These are phyloP conservation scores for Tortrix viridana DNA, from an alignment of 2,888 invertebrate genomes.

Conservation along the genomic window DNA sequence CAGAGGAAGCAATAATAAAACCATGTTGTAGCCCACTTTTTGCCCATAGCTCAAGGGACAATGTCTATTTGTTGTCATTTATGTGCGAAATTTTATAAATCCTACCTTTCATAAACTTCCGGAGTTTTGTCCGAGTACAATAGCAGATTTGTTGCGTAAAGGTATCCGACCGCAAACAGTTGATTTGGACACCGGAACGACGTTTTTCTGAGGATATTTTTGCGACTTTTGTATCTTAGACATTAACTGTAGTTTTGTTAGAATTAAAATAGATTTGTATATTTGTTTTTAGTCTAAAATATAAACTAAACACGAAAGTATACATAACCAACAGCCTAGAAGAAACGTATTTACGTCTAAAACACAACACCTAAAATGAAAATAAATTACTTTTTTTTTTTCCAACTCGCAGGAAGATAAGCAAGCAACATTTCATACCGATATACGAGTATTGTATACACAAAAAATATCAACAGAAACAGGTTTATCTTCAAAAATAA, in stretches of 20 bases:
- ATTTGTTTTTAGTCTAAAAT: not conserved
- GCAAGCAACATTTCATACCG: not conserved
- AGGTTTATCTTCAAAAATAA: slow-evolving; percentile 8
- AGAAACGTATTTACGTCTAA: no score
- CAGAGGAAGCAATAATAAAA: slow-evolving; percentile 25
- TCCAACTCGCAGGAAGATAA: no score
- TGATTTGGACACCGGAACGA: slow-evolving; percentile 35
- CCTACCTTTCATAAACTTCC: slow-evolving; percentile 67
- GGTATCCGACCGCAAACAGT: slow-evolving; percentile 64
- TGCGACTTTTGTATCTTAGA: slow-evolving; percentile 3
- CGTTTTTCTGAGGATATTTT: slow-evolving; percentile 17
- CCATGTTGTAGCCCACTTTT: slow-evolving; percentile 34
- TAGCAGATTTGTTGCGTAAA: slow-evolving; percentile 56
- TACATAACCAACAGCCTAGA: no score
- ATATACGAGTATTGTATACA: not conserved
- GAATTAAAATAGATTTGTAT: not conserved
- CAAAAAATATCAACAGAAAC: slow-evolving; percentile 7
- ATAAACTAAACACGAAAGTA: no score
- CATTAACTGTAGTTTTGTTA: slow-evolving; percentile 1
- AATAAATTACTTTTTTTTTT: no score
- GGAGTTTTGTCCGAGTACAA: slow-evolving; percentile 62
- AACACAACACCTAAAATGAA: no score
- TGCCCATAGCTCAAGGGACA: slow-evolving; percentile 46
- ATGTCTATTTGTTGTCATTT: slow-evolving; percentile 77
- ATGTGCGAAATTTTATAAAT: slow-evolving; percentile 59